These are phyloP conservation scores for Leptopilina drosophilae DNA, from an alignment of 2,888 invertebrate genomes.

Conservation along the genomic window DNA sequence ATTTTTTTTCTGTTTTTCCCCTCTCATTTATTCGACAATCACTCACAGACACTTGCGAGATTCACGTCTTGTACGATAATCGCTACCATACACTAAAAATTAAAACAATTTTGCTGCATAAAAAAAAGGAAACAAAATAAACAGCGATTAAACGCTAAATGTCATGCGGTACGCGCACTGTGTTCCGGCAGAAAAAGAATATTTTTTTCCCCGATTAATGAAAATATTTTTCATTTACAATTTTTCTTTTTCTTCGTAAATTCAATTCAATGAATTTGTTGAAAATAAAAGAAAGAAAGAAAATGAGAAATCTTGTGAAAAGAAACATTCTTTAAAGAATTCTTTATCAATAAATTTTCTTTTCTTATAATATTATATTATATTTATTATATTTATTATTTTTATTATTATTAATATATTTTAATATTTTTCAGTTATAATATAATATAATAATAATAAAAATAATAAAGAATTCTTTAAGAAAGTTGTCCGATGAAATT, in stretches of 20 bases:
- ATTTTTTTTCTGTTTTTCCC: conserved; percentile 45
- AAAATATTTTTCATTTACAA: conserved; percentile 15
- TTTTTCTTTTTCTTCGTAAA: background rate
- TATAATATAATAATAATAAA: background rate
- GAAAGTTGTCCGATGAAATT: conserved; percentile 20
- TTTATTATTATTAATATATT: too few species aligned
- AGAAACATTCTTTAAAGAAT: too few species aligned
- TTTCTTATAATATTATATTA: background rate
- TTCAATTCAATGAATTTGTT: background rate
- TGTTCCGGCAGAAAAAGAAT: conserved; percentile 44
- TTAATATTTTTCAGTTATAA: too few species aligned
- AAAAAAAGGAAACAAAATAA: conserved; percentile 58
- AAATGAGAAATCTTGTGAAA: background rate
- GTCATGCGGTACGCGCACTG: conserved; percentile 62
- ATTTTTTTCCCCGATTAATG: conserved; percentile 27
- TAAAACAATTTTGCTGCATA: conserved; percentile 63
- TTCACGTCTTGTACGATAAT: conserved; percentile 58
- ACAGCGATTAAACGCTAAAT: conserved; percentile 59
- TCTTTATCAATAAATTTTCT: background rate
- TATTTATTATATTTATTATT: too few species aligned
- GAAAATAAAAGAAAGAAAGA: background rate
- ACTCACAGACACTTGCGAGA: conserved; percentile 48
- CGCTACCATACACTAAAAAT: conserved; percentile 59
- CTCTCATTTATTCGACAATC: conserved; percentile 21
- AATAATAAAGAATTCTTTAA: background rate